Evolutionary conservation across 2,113 vertebrate genomes (phyloP), one percentile per base, ranked within the genome.

Genomic region (Phrynocephalus versicolor): DNA sequence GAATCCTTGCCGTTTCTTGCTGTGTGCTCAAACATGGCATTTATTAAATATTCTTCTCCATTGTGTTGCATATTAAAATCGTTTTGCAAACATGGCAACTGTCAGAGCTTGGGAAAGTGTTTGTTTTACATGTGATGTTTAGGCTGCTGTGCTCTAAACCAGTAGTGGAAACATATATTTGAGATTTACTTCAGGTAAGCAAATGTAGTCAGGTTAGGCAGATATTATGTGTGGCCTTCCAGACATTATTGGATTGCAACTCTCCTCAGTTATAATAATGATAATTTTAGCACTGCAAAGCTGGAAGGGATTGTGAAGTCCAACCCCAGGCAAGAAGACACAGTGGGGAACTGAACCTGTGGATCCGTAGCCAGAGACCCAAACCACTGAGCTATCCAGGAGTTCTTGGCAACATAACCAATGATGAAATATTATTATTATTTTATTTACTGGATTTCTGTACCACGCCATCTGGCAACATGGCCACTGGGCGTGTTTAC

Each of bases 51-150:
- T 78, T 83, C 85, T 55, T 81, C 87, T 67, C 91, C 87, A 79
- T 70, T 91, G 75, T 71, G 64, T 67, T 92, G 87, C 81, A 83
- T 90, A 92, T 94, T 92, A 93, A 91, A 94, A 88, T 92, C 25
- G 3, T 93, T 94, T 88, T 89, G 85, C 91, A 95, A 95, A 92
- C 71, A 91, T 1, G 93, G 81, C 85, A 88, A 92, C 90, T 95
- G 88, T 88, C 90, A 95, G 94, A 91, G 79, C 85, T 87, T 90
- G 91, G 88, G 89, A 95, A 95, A 92, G 58, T 81, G 89, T 88
- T 95, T 82, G 82, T 91, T 96, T 86, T 94, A 96, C 15, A 92
- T 94, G 95, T 95, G 94, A 88, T 80, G 88, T 94, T 96, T 93
- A 88, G 92, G 30, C 12, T 64, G 60, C 58, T 33, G 25, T 21